Percentiles rank a stretch among this genome's conserved stretches.
These are phyloP conservation scores for Coenonympha glycerion DNA, from an alignment of 2,888 invertebrate species.

Conservation along the genomic window DNA sequence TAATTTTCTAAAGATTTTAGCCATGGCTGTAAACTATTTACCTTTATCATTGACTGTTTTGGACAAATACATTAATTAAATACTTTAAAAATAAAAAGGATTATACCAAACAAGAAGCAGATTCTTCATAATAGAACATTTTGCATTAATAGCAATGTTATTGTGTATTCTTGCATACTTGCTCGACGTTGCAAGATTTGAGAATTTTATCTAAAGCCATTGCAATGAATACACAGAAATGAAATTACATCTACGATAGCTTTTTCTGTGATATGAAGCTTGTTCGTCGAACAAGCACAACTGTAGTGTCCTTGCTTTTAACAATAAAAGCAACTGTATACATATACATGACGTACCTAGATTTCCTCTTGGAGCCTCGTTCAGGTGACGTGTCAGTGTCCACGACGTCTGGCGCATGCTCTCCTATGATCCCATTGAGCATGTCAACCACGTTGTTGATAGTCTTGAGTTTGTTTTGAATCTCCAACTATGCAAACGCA, in stretches of 20 bases:
- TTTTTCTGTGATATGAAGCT: background rate
- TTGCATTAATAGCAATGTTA: conserved; percentile 3
- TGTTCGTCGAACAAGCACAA: background rate
- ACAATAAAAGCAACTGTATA: conserved; percentile 3
- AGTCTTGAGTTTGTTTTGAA: conserved; percentile 86
- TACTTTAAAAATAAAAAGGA: too few relatives aligned
- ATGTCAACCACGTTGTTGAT: conserved; percentile 92
- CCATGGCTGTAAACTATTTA: too few relatives aligned
- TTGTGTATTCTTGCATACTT: background rate
- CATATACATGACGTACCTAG: conserved; percentile 50
- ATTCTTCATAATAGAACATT: background rate
- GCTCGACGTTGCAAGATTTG: background rate
- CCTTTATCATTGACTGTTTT: too few relatives aligned
- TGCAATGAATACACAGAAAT: too few relatives aligned
- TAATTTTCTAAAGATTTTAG: background rate
- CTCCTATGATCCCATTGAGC: conserved; percentile 89
- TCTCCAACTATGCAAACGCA: conserved; percentile 78
- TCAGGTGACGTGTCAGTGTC: conserved; percentile 48
- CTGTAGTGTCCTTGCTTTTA: background rate
- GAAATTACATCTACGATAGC: too few relatives aligned
- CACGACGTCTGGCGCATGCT: conserved; percentile 64
- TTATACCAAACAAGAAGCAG: background rate
- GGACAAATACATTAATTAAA: too few relatives aligned
- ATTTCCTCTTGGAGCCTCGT: conserved; percentile 53
- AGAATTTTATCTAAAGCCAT: too few relatives aligned